A percentile compares a stretch with the other conserved stretches of the same genome.
Conservation (phyloP, 2,113 vertebrate genomes). For the Sarotherodon lohbergeri region DNA sequence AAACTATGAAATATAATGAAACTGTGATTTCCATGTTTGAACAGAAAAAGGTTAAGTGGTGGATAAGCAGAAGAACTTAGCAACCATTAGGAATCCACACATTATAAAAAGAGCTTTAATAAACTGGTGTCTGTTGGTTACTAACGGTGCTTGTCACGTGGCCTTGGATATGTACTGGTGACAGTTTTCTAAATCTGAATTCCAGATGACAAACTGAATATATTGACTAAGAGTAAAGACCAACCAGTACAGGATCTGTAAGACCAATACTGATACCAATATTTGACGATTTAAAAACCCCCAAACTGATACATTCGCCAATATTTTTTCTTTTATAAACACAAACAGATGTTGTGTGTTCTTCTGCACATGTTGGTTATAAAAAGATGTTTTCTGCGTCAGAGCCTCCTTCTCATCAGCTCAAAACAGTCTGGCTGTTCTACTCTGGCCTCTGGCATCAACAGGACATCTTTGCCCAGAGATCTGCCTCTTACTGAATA, state of each 20-base stretch:
- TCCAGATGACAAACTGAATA: not conserved
- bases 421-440: not conserved
- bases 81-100: not conserved
- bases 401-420: not conserved
- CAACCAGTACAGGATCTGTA: not conserved
- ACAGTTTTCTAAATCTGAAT: not conserved
- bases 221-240: not conserved
- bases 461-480: not conserved
- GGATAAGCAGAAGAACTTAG: not conserved
- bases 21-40: not conserved
- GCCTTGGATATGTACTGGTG: not conserved
- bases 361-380: not conserved
- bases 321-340: not conserved
- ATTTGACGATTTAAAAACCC: not conserved
- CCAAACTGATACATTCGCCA: not conserved
- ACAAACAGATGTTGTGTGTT: not conserved
- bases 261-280: rapidly evolving
- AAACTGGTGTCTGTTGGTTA: not conserved
- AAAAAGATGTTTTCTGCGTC: not conserved
- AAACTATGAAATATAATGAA: not conserved
- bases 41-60: not conserved
- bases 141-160: not conserved
- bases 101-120: not conserved
- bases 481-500: not conserved
- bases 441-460: not conserved